These are phyloP conservation scores for Andrena trimmerana DNA, from an alignment of 2,888 invertebrate genomes.

Conservation along the genomic window DNA sequence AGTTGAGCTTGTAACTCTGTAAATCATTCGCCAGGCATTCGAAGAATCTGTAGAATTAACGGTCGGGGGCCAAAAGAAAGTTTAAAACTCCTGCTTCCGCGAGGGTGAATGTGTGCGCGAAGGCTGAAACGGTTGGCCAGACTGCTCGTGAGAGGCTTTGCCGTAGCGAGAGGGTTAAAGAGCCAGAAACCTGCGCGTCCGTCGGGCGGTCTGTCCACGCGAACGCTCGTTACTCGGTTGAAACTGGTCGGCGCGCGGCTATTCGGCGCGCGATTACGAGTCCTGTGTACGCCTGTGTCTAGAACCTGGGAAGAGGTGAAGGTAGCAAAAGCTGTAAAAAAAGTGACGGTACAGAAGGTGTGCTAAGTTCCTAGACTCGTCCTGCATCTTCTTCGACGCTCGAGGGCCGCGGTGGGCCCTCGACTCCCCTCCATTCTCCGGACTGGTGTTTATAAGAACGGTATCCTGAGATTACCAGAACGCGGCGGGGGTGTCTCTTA, in stretches of 20 bases:
- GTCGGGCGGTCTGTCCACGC: neutral
- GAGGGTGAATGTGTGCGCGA: neutral
- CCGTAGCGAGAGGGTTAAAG: slow-evolving; percentile 14
- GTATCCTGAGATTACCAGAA: slow-evolving; percentile 71
- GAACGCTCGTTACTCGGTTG: neutral
- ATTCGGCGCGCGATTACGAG: neutral
- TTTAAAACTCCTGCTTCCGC: neutral
- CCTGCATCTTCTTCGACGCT: slow-evolving; percentile 1
- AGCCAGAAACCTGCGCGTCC: neutral
- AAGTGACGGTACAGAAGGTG: slow-evolving; percentile 33
- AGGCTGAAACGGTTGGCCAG: neutral
- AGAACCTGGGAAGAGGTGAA: slow-evolving; percentile 52
- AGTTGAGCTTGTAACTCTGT: neutral
- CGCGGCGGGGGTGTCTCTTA: slow-evolving; percentile 83
- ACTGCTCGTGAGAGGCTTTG: neutral
- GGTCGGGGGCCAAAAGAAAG: no score
- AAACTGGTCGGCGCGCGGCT: slow-evolving; percentile 7
- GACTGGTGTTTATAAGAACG: slow-evolving; percentile 65
- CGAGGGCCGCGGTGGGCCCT: slow-evolving; percentile 23
- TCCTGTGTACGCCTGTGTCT: slow-evolving; percentile 6
- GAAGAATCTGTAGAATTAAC: neutral
- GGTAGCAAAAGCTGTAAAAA: slow-evolving; percentile 65
- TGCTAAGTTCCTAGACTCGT: slow-evolving; percentile 9
- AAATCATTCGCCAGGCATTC: neutral
- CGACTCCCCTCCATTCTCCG: slow-evolving; percentile 55